phyloP scores from a whole-genome alignment of 2,888 invertebrate species.

The Volucella bombylans region DNA sequence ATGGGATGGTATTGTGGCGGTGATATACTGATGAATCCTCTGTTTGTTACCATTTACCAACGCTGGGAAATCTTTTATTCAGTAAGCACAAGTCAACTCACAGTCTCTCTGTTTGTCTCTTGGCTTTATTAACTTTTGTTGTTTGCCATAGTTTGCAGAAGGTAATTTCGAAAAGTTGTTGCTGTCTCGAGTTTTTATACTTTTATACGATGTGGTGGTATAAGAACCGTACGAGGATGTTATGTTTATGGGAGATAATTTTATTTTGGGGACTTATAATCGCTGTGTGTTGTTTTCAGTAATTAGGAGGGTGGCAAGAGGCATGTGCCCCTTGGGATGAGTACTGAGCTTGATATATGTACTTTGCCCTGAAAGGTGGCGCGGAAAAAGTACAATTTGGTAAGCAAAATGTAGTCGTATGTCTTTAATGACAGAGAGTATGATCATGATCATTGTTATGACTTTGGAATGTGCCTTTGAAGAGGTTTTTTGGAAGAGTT shows the following conservation, averaged over 20 bases:
- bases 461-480: background rate
- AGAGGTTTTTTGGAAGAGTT: no score
- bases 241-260: constrained; percentile 48
- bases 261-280: constrained; percentile 18
- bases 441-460: constrained; percentile 31
- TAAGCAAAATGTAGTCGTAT: background rate
- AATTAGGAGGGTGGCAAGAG: constrained; percentile 35
- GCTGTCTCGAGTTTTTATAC: constrained; percentile 46
- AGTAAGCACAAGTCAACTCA: constrained; percentile 22
- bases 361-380: constrained; percentile 1
- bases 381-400: constrained; percentile 6
- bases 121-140: constrained; percentile 61
- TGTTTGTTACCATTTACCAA: constrained; percentile 10
- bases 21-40: background rate
- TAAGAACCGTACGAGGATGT: constrained; percentile 4
- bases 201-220: background rate
- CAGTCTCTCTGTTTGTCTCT: constrained; percentile 8
- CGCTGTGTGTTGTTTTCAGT: constrained; percentile 50
- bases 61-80: constrained; percentile 49
- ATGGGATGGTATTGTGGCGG: background rate
- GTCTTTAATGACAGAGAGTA: background rate
- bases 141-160: constrained; percentile 44
- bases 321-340: background rate
- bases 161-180: constrained; percentile 47
- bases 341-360: constrained; percentile 20